phyloP scores from a whole-genome alignment of 2,113 vertebrate genomes.

The Malaclemys terrapin region DNA sequence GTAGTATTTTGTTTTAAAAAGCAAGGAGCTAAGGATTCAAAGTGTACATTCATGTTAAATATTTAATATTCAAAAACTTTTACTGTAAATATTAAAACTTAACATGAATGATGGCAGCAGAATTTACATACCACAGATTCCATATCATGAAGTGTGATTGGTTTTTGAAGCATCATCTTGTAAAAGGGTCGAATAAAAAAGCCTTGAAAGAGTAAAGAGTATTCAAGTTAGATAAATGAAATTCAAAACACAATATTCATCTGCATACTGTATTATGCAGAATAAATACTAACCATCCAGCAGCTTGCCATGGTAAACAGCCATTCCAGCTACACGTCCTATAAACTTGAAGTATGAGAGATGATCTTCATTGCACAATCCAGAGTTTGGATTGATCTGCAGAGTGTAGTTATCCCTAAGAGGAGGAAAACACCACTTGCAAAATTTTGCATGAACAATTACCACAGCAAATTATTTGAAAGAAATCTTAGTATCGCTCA shows the following conservation, averaged over 20 bases:
- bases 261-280: neutral
- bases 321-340: slow-evolving; percentile 98
- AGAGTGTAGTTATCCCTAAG: slow-evolving; percentile 98
- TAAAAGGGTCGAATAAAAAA: slow-evolving; percentile 99
- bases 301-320: slow-evolving; percentile 96
- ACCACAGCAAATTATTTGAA: slow-evolving; percentile 3
- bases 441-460: neutral
- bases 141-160: slow-evolving; percentile 96
- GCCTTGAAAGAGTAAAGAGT: slow-evolving; percentile 79
- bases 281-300: slow-evolving; percentile 89
- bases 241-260: neutral
- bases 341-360: slow-evolving; percentile 99
- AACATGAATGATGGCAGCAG: neutral
- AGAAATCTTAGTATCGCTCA: neutral
- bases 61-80: neutral
- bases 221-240: slow-evolving; percentile 27
- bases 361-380: slow-evolving; percentile 98
- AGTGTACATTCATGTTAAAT: neutral
- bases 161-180: slow-evolving; percentile 99
- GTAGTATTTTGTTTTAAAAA: neutral
- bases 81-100: neutral
- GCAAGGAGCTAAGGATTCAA: neutral
- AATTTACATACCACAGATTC: slow-evolving; percentile 94
- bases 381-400: slow-evolving; percentile 98
- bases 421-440: slow-evolving; percentile 52